Evolutionary conservation across 2,113 vertebrate genomes (phyloP), one percentile per base, ranked within the genome.

Genomic region (Cromileptes altivelis): DNA sequence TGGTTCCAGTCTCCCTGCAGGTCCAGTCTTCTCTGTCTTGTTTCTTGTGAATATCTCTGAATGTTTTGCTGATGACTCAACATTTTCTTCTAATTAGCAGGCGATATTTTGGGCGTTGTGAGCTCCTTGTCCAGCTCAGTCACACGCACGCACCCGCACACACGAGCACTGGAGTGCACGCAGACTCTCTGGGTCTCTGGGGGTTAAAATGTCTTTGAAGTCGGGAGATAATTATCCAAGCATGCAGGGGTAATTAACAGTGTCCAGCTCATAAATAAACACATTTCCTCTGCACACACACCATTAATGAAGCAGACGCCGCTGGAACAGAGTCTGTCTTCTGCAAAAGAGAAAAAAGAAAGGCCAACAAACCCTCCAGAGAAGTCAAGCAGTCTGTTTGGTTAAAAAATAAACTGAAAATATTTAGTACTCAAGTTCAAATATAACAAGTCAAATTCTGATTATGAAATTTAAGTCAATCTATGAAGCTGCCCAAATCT

Each of bases 231-330:
- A 88, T 84, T 84, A 86, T 53, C 84, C 40, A 57, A 53, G 60
- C 49, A 58, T 21, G 62, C 23, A 33, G 67, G 53, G 77, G 67
- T 89, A 74, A 89, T 88, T 91, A 91, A 82, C 68, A 60, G 81
- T 60, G 85, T 89, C 88, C 88, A 65, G 68, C 78, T 78, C 70
- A 85, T 90, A 80, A 90, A 88, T 68, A 86, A 86, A 85, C 75
- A 49, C 78, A 60, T 71, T 81, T 78, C 49, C 33, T 58, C 13
- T 70, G 45, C 67, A 30, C 58, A 81, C 68, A 74, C 58, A 63
- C 47, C 14, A 37, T 70, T 61, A 72, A 56, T 40, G 67, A 50
- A 64, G 67, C 80, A 0, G 8, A 23, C 61, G 14, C 47, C 14
- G 45, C 75, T 42, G 40, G 27, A 60, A 18, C 45, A 23, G n/a